Conservation (phyloP, 1,140 invertebrate genomes). For the Rhopalosiphum padi region DNA sequence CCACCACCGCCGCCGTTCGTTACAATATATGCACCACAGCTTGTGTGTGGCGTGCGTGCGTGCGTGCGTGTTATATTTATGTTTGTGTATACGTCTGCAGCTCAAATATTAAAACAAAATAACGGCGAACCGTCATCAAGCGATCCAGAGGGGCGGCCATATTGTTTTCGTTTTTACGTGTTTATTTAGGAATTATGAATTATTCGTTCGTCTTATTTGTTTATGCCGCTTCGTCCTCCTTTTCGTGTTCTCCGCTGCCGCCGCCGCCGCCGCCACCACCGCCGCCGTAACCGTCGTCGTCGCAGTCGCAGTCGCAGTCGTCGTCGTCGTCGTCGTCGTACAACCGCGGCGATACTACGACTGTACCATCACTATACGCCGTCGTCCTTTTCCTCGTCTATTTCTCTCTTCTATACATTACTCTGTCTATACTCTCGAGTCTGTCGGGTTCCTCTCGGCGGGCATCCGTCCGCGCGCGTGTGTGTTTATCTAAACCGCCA, state of each 20-base stretch:
- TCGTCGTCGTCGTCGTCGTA: neutral
- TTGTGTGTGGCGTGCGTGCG: neutral
- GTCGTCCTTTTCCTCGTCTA: neutral
- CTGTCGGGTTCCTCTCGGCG: neutral
- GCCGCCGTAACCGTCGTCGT: neutral
- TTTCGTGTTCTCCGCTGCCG: neutral
- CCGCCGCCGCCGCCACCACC: neutral
- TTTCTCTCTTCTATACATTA: neutral
- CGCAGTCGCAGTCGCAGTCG: neutral
- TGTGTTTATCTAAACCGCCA: neutral
- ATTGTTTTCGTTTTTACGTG: conserved; percentile 58
- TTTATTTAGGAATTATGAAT: conserved; percentile 58
- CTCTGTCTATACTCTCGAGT: neutral
- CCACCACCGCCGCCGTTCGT: neutral
- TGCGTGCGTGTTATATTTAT: conserved; percentile 36
- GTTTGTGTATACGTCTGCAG: conserved; percentile 32
- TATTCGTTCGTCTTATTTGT: conserved; percentile 58
- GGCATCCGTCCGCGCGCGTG: neutral
- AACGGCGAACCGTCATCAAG: conserved; percentile 44
- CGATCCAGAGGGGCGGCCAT: conserved; percentile 53
- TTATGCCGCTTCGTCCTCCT: conserved; percentile 48
- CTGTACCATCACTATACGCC: neutral
- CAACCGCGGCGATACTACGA: neutral
- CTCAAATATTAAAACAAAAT: conserved; percentile 57
- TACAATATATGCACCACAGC: conserved; percentile 9